phyloP scores from a whole-genome alignment of 92 coral and sea anemone species.

The Virgularia gustaviana region DNA sequence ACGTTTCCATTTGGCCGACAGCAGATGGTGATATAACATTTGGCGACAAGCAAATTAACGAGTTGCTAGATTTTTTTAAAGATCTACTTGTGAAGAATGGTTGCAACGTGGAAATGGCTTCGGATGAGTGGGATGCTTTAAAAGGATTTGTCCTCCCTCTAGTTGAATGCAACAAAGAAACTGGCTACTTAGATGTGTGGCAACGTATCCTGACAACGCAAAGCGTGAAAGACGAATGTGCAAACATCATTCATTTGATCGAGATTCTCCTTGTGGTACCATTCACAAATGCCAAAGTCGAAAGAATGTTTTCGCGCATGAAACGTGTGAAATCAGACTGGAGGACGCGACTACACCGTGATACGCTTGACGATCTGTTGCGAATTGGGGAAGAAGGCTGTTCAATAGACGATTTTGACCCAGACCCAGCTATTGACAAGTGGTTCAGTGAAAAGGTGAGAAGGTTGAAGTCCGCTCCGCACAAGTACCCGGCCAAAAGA shows the following conservation, averaged over 20 bases:
- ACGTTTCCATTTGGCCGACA: background rate
- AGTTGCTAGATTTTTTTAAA: conserved; percentile 5
- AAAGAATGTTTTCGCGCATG: conserved; percentile 10
- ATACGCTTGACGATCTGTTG: conserved; percentile 4
- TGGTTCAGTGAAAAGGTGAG: background rate
- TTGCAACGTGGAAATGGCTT: conserved; percentile 1
- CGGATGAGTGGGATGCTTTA: background rate
- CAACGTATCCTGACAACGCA: background rate
- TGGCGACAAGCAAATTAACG: background rate
- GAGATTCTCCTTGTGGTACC: background rate
- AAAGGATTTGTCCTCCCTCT: background rate
- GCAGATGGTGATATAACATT: background rate
- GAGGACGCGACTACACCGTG: background rate
- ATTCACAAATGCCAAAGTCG: conserved; percentile 5
- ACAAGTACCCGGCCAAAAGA: background rate
- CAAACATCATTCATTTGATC: conserved; percentile 4
- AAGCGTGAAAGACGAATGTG: background rate
- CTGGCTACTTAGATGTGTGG: background rate
- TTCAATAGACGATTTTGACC: background rate
- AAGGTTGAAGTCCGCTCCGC: background rate
- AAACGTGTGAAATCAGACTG: background rate
- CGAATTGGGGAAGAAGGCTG: background rate
- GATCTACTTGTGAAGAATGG: conserved; percentile 1
- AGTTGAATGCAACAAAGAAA: background rate
- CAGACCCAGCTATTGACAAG: background rate